Base-by-base conservation (phyloP, 1,140 invertebrate species). In the Monomorium pharaonis region DNA sequence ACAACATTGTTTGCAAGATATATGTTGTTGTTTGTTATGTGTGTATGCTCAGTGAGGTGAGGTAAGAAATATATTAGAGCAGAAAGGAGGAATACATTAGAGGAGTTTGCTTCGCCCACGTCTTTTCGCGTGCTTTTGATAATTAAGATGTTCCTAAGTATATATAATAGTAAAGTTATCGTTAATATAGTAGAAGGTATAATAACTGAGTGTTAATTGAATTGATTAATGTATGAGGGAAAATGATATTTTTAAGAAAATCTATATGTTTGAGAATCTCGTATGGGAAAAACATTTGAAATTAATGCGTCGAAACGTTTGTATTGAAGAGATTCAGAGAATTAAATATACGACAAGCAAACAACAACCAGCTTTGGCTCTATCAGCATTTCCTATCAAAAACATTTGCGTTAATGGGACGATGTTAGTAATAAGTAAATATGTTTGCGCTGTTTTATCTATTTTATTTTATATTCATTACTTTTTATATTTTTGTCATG, bases 81-180 rank as follows among this genome's bases (percentile, higher is more conserved):
- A 5, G 9, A 51, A 12, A 44, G 60, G n/a, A n/a, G n/a, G n/a
- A n/a, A n/a, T n/a, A n/a, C 21, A 44, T 30, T 14, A n/a, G n/a
- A 70, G 27, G n/a, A 70, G 51, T 81, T 83, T 33, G 18, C 37
- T 44, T n/a, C 18, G 5, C 21, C 16, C 7, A 42, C 49, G 33
- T 72, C 33, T 18, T 72, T 72, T 74, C 42, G 14, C 51, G 3
- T 72, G 33, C 37, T 72, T 72, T n/a, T 72, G 51, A 83, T 72
- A 30, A 83, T 83, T 83, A 83, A 58, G 14, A 47, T 21, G n/a
- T 7, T 72, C 12, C 16, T 44, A 80, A 42, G 18, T 44, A 81
- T 21, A 14, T n/a, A n/a, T n/a, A n/a, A n/a, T 42, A 42, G 18
- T 33, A 33, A 47, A 56, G 24, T 58, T 67, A 44, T 27, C 42